Evolutionary conservation across 2,797 vertebrate genomes (phyloP).

Genomic region (Arremon aurantiirostris): DNA sequence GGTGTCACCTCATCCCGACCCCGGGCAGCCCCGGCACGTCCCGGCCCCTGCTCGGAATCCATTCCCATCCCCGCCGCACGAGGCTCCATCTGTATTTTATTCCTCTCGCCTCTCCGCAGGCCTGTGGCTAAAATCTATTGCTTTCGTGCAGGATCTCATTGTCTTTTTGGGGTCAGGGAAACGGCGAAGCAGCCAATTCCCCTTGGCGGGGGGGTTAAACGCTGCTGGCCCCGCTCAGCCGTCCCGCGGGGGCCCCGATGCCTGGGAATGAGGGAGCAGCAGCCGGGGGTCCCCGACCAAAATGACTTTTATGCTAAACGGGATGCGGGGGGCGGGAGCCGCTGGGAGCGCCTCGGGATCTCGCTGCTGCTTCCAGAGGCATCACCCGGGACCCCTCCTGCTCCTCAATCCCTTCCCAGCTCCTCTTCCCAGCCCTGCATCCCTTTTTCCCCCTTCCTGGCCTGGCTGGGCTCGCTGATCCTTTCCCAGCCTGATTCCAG

Average conservation of each 20-base stretch:
- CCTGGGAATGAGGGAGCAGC: conserved; percentile 37
- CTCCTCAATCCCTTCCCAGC: neutral
- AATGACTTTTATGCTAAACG: conserved; percentile 68
- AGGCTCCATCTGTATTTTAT: neutral
- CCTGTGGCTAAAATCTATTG: conserved; percentile 31
- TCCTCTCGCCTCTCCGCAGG: conserved; percentile 22
- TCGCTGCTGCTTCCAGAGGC: neutral
- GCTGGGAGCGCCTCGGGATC: neutral
- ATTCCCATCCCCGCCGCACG: neutral
- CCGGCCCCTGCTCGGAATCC: neutral
- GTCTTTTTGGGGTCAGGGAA: conserved; percentile 53
- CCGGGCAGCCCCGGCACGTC: neutral
- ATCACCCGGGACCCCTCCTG: neutral
- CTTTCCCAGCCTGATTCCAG: neutral
- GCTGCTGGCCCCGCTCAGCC: neutral
- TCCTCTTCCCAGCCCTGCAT: neutral
- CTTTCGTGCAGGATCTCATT: conserved; percentile 33
- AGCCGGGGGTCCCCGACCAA: conserved; percentile 32
- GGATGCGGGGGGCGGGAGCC: neutral
- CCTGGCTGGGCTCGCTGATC: neutral
- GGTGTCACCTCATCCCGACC: neutral
- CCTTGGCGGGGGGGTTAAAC: conserved; percentile 44
- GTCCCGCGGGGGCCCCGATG: neutral
- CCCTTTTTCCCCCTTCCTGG: neutral
- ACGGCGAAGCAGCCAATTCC: conserved; percentile 43